Base-by-base conservation (phyloP, 2,797 vertebrate species). In the Borostomias antarcticus region DNA sequence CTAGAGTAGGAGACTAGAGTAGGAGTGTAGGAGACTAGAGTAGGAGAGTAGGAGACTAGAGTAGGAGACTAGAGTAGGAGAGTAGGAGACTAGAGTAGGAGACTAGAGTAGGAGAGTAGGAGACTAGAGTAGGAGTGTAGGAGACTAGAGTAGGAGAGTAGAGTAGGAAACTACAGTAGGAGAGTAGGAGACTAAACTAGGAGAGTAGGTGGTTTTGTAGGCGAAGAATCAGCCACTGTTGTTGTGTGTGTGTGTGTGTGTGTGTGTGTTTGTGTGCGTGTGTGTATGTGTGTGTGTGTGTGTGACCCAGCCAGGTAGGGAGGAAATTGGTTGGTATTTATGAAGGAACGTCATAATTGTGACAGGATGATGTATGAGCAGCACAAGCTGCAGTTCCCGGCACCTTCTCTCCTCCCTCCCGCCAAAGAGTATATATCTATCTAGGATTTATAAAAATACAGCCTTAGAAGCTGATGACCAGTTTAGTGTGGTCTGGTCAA, bases 301-400 rank as follows among this genome's bases (percentile, higher is more conserved):
- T 48, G 33, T 40, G 32, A 21, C 86, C 87, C 76, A 80, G 88
- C 91, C 92, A 91, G 92, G 90, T 93, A 90, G 90, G 86, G 89
- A 91, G 77, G 85, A 92, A 89, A 87, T 82, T 80, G 90, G 86
- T 88, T 89, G 86, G 86, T 93, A 91, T 92, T 94, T 94, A 91
- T 93, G 94, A 94, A 93, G 87, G 91, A 92, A 91, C 85, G 91
- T 93, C 93, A 92, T 93, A 89, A 84, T 91, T 92, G 85, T 95
- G 95, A 94, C 91, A 94, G 93, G 75, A 91, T 95, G 93, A 94
- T 93, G 79, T 92, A 94, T 87, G 89, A 92, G 77, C 79, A 56
- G 73, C 66, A 64, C 70, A 48, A 79, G 80, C 81, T 76, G 77
- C 79, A 59, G 59, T 65, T 74, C 66, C 82, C 82, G 75, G 82